These are phyloP conservation scores for Caretta caretta DNA, from an alignment of 2,113 vertebrate species.

Conservation along the genomic window DNA sequence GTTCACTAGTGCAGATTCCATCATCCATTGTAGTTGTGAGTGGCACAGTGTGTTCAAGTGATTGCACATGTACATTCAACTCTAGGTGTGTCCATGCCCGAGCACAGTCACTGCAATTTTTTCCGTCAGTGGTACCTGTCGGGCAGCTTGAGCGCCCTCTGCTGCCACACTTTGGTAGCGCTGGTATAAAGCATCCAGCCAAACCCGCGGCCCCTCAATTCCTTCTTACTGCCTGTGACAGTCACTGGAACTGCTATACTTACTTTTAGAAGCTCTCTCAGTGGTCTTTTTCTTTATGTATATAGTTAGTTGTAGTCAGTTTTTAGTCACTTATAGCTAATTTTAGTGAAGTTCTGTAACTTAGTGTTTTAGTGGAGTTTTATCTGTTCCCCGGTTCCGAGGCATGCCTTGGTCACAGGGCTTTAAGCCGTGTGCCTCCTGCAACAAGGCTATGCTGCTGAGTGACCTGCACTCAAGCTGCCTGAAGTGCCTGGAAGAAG, in stretches of 20 bases:
- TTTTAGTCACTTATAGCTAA: background rate
- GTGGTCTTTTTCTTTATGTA: background rate
- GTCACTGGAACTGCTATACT: background rate
- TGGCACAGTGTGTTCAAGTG: background rate
- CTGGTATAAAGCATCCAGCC: background rate
- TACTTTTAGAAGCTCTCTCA: background rate
- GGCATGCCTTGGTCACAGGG: no score
- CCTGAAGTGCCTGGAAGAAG: no score
- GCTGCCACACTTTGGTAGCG: background rate
- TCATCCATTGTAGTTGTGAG: background rate
- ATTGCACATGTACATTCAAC: background rate
- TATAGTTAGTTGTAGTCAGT: background rate
- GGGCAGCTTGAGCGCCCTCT: background rate
- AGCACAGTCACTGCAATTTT: background rate
- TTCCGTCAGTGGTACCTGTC: background rate
- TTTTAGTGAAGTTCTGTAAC: background rate
- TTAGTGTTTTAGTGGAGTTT: background rate
- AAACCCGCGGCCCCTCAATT: background rate
- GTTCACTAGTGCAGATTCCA: background rate
- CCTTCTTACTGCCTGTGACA: background rate
- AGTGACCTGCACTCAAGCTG: no score
- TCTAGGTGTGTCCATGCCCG: background rate
- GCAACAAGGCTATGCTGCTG: no score
- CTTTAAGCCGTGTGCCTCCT: no score
- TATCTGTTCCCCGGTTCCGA: no score